These are phyloP conservation scores for Dendronephthya gigantea DNA, from an alignment of 64 coral and sea anemone genomes.

Conservation along the genomic window DNA sequence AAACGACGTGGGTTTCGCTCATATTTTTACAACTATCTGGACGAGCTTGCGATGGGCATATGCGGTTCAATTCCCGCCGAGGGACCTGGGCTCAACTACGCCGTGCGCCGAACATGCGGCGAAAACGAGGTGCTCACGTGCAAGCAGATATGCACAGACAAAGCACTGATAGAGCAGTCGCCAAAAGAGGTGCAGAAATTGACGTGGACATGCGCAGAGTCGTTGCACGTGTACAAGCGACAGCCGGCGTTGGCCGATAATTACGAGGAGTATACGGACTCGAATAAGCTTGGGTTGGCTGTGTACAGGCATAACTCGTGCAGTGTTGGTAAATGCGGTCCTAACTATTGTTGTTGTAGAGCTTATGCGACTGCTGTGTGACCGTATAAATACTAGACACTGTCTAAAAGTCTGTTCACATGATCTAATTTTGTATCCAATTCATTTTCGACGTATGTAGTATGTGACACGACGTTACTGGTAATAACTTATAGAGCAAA, in stretches of 20 bases:
- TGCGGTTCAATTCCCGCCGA: conserved; percentile 37
- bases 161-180: background rate
- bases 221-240: conserved; percentile 47
- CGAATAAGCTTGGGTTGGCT: conserved; percentile 35
- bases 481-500: no score
- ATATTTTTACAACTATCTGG: conserved; percentile 49
- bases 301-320: conserved; percentile 56
- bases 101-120: conserved; percentile 37
- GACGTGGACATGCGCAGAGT: conserved; percentile 35
- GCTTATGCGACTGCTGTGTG: conserved; percentile 37
- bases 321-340: conserved; percentile 10
- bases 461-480: no score
- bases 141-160: conserved; percentile 7
- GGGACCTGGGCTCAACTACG: conserved; percentile 32
- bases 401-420: no score
- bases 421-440: no score
- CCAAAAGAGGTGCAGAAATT: background rate
- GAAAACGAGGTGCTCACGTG: background rate
- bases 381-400: no score
- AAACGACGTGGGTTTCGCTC: conserved; percentile 33
- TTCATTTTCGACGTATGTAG: no score
- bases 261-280: conserved; percentile 26
- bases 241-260: conserved; percentile 24
- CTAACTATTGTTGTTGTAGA: conserved; percentile 79
- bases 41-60: conserved; percentile 47